phyloP scores from a whole-genome alignment of 2,888 invertebrate species.

The Platerodrilus igneus region DNA sequence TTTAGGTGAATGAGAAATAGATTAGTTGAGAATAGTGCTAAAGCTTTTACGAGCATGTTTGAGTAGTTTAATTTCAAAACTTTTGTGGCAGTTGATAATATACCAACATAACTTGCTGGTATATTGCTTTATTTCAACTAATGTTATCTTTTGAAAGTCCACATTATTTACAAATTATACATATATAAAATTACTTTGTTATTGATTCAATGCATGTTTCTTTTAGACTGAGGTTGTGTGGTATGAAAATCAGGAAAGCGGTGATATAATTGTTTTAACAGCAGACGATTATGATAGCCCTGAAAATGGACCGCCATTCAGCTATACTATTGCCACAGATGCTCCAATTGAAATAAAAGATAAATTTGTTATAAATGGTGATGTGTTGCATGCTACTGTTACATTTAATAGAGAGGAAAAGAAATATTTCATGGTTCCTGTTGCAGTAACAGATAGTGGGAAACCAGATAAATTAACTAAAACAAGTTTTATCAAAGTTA shows the following conservation, averaged over 20 bases:
- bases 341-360: constrained; percentile 64
- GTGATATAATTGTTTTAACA: constrained; percentile 59
- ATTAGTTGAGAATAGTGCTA: no score
- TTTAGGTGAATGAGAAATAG: no score
- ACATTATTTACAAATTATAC: no score
- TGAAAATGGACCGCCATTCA: constrained; percentile 83
- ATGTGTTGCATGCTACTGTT: constrained; percentile 65
- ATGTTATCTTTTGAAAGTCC: no score
- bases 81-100: no score
- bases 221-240: constrained; percentile 70
- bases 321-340: constrained; percentile 61
- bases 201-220: no score
- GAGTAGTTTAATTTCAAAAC: no score
- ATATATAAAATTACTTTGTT: no score
- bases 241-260: constrained; percentile 72
- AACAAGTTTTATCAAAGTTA: constrained; percentile 77
- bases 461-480: constrained; percentile 62
- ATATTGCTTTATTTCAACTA: no score
- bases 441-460: constrained; percentile 85
- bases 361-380: constrained; percentile 66
- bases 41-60: no score
- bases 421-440: constrained; percentile 84
- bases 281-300: constrained; percentile 79
- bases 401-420: constrained; percentile 82
- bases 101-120: no score